Conservation (phyloP, 2,888 invertebrate species). For the Chrysotoxum bicinctum region DNA sequence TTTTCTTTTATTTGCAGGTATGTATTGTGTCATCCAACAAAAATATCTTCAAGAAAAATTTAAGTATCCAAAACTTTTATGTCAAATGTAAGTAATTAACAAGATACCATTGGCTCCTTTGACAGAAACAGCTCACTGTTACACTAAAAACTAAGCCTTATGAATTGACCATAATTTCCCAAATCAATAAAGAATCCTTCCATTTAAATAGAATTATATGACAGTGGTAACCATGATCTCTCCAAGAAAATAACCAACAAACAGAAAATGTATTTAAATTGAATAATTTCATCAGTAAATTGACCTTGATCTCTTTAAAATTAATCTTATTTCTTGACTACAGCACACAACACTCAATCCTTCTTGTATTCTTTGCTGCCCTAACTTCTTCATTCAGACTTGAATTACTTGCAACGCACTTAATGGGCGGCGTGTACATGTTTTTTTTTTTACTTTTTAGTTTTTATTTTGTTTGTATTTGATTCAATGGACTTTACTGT, state of each 20-base stretch:
- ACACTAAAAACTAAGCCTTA: no score
- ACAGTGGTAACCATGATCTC: neutral
- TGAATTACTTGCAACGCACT: constrained; percentile 4
- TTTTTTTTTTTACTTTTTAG: neutral
- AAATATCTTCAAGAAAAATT: no score
- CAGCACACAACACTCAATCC: neutral
- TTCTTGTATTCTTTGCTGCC: neutral
- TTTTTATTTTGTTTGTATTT: neutral
- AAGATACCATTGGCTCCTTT: no score
- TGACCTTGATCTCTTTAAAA: constrained; percentile 14
- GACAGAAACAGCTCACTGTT: no score
- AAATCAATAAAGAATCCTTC: neutral
- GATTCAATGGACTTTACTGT: neutral
- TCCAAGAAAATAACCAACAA: neutral
- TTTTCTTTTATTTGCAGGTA: no score
- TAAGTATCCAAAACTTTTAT: no score
- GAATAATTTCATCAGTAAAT: constrained; percentile 1
- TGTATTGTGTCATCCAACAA: no score
- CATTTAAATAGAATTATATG: neutral
- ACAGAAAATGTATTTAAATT: neutral
- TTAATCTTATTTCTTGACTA: constrained; percentile 5
- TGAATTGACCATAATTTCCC: no score
- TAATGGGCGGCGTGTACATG: neutral
- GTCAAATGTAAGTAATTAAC: no score
- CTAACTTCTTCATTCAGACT: neutral